These are phyloP conservation scores for Meloidogyne chitwoodi DNA, from an alignment of 1,140 invertebrate genomes.

Conservation along the genomic window DNA sequence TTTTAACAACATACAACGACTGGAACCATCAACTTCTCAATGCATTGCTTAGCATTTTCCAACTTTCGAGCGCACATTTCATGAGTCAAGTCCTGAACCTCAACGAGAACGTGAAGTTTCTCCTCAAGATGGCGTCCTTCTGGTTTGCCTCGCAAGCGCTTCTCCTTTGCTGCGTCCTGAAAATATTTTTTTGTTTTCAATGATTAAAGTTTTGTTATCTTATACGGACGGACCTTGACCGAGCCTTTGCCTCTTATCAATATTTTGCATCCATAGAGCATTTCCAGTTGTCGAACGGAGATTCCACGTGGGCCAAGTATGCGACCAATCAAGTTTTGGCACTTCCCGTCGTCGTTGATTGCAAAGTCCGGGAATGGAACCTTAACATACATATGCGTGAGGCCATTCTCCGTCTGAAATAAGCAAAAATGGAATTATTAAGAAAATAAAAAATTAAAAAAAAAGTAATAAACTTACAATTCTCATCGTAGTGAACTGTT, in stretches of 20 bases:
- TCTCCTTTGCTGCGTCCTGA: conserved; percentile 25
- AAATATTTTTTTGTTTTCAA: not conserved
- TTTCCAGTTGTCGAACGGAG: conserved; percentile 97
- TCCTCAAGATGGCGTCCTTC: conserved; percentile 99
- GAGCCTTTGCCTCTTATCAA: conserved; percentile 98
- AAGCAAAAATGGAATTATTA: not conserved
- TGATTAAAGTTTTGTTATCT: no score
- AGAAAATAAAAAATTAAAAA: not conserved
- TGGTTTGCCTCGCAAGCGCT: conserved; percentile 73
- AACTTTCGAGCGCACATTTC: conserved; percentile 32
- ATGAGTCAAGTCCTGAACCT: conserved; percentile 25
- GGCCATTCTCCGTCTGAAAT: not conserved
- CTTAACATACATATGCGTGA: not conserved
- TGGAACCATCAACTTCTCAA: conserved; percentile 5
- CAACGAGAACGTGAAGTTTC: conserved; percentile 89
- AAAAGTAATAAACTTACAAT: not conserved
- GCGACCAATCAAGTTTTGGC: conserved; percentile 88
- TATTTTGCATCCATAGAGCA: conserved; percentile 98
- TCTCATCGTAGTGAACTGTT: not conserved
- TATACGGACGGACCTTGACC: conserved; percentile 66
- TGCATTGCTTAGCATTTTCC: conserved; percentile 1
- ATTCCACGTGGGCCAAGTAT: conserved; percentile 95
- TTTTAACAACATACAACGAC: not conserved
- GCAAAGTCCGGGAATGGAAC: not conserved
- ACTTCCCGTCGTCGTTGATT: not conserved